These are phyloP conservation scores for Drosophila gaucha DNA, from an alignment of 2,888 invertebrate species.

Conservation along the genomic window DNA sequence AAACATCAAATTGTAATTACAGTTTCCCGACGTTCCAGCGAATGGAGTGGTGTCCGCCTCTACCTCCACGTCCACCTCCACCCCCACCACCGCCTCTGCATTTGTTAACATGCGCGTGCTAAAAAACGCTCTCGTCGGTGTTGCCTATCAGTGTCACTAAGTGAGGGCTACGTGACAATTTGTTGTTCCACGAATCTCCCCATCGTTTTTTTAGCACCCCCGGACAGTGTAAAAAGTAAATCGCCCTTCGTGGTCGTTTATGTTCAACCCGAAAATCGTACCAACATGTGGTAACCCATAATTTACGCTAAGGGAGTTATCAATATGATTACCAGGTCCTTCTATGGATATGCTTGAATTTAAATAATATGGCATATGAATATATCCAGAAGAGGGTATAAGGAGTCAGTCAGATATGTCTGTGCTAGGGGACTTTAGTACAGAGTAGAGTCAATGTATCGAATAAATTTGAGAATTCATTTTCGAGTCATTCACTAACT, in stretches of 20 bases:
- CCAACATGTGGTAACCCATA: constrained; percentile 78
- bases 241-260: constrained; percentile 57
- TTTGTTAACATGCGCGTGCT: constrained; percentile 51
- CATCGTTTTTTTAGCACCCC: constrained; percentile 40
- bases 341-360: constrained; percentile 2
- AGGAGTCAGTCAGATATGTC: too few relatives aligned
- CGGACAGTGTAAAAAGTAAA: constrained; percentile 51
- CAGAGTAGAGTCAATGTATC: neutral
- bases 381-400: neutral
- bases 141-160: constrained; percentile 56
- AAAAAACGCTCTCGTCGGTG: constrained; percentile 60
- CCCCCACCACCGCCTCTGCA: constrained; percentile 1
- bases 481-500: neutral
- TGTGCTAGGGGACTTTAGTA: too few relatives aligned
- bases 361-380: neutral
- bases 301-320: constrained; percentile 71
- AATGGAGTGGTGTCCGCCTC: neutral
- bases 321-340: constrained; percentile 52
- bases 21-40: constrained; percentile 51
- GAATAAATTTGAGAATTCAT: too few relatives aligned
- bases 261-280: constrained; percentile 59
- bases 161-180: constrained; percentile 74
- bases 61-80: neutral
- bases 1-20: constrained; percentile 73
- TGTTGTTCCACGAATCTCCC: constrained; percentile 71